Percentiles rank a stretch among this genome's conserved stretches.
Conservation (phyloP, 2,113 vertebrate genomes). For the Pristiophorus japonicus region DNA sequence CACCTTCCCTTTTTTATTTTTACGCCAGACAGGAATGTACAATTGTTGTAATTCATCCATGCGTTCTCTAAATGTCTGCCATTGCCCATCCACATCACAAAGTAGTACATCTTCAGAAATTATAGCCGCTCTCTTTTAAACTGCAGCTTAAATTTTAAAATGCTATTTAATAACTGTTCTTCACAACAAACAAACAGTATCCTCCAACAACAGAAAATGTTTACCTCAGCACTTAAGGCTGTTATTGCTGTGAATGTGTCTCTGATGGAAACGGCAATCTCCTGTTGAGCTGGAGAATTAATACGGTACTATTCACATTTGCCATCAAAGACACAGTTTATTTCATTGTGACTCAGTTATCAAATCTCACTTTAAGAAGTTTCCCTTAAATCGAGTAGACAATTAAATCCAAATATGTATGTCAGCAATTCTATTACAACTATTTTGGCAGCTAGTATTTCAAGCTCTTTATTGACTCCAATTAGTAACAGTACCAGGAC, state of each 20-base stretch:
- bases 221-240: constrained; percentile 2
- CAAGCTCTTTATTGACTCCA: neutral
- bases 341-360: neutral
- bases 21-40: no score
- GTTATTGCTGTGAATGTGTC: neutral
- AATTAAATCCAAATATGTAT: neutral
- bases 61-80: no score
- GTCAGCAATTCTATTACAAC: constrained; percentile 1
- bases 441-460: neutral
- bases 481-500: neutral
- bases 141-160: neutral
- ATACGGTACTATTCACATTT: neutral
- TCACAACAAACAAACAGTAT: neutral
- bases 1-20: no score
- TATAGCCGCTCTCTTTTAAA: neutral
- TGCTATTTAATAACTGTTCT: neutral
- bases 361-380: neutral
- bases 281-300: neutral
- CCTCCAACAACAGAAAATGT: neutral
- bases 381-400: neutral
- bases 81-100: no score
- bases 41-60: no score
- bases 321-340: neutral
- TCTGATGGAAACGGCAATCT: neutral
- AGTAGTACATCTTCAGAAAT: neutral